Evolutionary conservation across 2,797 vertebrate genomes (phyloP).

Genomic region (Sebastes kiyomatsui): DNA sequence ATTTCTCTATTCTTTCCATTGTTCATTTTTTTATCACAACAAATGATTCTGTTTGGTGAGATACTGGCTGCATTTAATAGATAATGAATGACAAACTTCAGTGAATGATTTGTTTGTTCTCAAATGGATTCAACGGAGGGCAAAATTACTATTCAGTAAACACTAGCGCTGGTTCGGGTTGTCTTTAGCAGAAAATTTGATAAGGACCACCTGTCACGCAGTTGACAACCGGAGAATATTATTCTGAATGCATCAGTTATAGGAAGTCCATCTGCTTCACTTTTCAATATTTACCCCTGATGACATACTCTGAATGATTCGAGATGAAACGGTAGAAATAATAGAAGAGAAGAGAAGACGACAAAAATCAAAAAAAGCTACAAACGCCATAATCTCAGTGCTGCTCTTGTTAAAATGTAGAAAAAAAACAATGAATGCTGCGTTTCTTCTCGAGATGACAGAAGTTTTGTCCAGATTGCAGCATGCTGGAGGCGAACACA

Average conservation of each 20-base stretch:
- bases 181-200: not conserved
- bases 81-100: slow-evolving; percentile 16
- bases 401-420: slow-evolving; percentile 19
- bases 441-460: slow-evolving; percentile 17
- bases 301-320: not conserved
- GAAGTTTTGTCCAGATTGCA: slow-evolving; percentile 15
- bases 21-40: not conserved
- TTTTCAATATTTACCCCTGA: not conserved
- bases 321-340: not conserved
- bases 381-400: not conserved
- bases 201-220: slow-evolving; percentile 17
- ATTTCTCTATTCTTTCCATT: too few species aligned
- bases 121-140: not conserved
- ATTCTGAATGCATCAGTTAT: slow-evolving; percentile 4
- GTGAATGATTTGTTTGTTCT: slow-evolving; percentile 17
- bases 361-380: not conserved
- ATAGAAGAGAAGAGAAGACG: not conserved
- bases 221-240: slow-evolving; percentile 3
- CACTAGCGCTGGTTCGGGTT: not conserved
- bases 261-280: slow-evolving; percentile 7
- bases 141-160: slow-evolving; percentile 26
- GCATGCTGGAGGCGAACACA: slow-evolving; percentile 20
- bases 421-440: slow-evolving; percentile 12
- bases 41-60: not conserved
- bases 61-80: slow-evolving; percentile 13